These are phyloP conservation scores for Sepiola atlantica DNA, from an alignment of 2,888 invertebrate species.

Conservation along the genomic window DNA sequence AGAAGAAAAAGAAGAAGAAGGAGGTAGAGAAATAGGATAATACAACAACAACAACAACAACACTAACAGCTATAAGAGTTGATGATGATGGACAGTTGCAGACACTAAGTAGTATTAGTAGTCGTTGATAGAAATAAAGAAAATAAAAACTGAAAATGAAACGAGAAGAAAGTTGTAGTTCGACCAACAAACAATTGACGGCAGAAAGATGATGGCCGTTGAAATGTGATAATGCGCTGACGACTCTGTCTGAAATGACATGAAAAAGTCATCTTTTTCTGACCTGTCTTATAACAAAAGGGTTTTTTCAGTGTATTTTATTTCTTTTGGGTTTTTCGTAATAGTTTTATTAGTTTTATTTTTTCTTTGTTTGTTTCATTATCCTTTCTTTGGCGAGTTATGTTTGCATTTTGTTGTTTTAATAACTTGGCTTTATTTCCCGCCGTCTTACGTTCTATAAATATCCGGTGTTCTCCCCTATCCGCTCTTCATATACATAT, in stretches of 20 bases:
- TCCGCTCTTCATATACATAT: too few relatives aligned
- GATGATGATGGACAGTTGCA: neutral
- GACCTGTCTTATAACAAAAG: neutral
- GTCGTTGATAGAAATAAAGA: neutral
- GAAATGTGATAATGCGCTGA: neutral
- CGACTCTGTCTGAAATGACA: neutral
- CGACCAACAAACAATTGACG: neutral
- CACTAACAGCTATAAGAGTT: too few relatives aligned
- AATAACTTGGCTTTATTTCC: too few relatives aligned
- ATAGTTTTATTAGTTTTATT: too few relatives aligned
- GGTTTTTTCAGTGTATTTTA: neutral
- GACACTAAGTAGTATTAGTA: neutral
- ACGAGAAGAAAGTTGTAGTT: neutral
- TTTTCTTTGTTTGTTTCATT: too few relatives aligned
- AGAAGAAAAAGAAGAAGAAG: neutral
- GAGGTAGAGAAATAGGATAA: too few relatives aligned
- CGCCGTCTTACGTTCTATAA: too few relatives aligned
- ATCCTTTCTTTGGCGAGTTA: too few relatives aligned
- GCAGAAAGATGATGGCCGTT: slow-evolving; percentile 2
- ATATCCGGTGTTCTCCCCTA: too few relatives aligned
- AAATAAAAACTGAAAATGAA: neutral
- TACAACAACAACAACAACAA: too few relatives aligned
- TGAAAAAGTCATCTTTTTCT: neutral
- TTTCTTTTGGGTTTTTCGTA: too few relatives aligned
- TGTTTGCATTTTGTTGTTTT: too few relatives aligned